Evolutionary conservation across 2,797 vertebrate species (phyloP).

Genomic region (Synaphobranchus kaupii): DNA sequence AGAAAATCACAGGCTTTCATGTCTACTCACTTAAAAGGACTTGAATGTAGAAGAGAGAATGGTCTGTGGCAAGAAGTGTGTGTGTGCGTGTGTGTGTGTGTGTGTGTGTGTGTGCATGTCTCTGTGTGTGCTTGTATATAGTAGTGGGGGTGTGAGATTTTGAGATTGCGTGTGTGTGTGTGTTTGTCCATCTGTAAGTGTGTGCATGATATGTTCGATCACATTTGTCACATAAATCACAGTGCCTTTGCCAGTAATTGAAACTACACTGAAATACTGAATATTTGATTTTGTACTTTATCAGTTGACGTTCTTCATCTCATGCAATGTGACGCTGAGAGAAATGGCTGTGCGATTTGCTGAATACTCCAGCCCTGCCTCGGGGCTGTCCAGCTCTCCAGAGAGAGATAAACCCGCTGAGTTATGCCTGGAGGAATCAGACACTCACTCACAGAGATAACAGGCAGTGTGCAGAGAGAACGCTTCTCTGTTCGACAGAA

Average conservation of each 20-base stretch:
- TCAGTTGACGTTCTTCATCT: neutral
- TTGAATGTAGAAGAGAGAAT: neutral
- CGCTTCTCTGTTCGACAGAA: neutral
- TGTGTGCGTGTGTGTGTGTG: neutral
- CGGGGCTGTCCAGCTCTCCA: neutral
- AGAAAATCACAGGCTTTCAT: neutral
- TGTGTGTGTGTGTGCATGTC: neutral
- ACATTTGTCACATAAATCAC: neutral
- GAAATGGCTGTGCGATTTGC: neutral
- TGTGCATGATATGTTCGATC: neutral
- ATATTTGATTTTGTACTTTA: slow-evolving; percentile 8
- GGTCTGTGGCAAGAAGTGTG: neutral
- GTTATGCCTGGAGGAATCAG: slow-evolving; percentile 12
- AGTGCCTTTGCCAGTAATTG: neutral
- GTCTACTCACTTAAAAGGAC: neutral
- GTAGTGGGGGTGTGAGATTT: neutral
- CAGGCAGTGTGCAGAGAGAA: slow-evolving; percentile 9
- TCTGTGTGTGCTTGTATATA: neutral
- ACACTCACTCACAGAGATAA: slow-evolving; percentile 5
- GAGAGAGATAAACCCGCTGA: slow-evolving; percentile 1
- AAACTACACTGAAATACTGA: neutral
- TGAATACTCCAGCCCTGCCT: neutral
- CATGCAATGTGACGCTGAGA: neutral
- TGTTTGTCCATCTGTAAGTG: neutral
- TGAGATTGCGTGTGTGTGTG: neutral